These are phyloP conservation scores for Pomatostomus ruficeps DNA, from an alignment of 2,113 vertebrate species.

Conservation along the genomic window DNA sequence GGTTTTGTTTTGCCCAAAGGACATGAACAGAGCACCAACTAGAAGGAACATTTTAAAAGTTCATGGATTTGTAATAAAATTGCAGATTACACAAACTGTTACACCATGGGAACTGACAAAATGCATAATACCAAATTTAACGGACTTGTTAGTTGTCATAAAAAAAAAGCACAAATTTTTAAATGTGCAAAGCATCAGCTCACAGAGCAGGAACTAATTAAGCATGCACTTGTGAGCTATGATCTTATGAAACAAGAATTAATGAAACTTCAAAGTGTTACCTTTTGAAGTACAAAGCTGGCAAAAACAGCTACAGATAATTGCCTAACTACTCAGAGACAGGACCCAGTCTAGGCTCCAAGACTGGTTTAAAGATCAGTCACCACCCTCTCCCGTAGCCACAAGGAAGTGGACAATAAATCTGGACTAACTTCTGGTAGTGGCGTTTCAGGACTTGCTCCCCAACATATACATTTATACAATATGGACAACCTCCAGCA, in stretches of 20 bases:
- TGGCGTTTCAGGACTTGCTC: neutral
- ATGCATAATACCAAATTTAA: neutral
- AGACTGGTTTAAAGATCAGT: neutral
- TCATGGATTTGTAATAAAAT: constrained; percentile 30
- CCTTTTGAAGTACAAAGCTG: constrained; percentile 36
- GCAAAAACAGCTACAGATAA: neutral
- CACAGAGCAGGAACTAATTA: constrained; percentile 32
- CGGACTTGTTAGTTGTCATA: neutral
- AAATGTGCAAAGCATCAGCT: constrained; percentile 19
- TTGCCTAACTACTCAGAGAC: neutral
- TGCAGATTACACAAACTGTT: neutral
- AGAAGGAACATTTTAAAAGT: neutral
- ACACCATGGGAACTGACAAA: neutral
- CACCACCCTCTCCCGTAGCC: neutral
- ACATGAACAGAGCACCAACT: neutral
- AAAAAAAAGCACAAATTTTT: neutral
- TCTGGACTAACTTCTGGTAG: neutral
- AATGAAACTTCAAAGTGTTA: constrained; percentile 42
- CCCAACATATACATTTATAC: neutral
- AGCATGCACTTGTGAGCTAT: constrained; percentile 7
- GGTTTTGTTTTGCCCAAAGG: constrained; percentile 12
- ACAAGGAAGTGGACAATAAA: neutral
- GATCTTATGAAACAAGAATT: constrained; percentile 44
- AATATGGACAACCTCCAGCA: neutral
- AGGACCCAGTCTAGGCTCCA: neutral